Evolutionary conservation across 2,797 vertebrate genomes (phyloP), one percentile per base, ranked within the genome.

Genomic region (Alauda arvensis): DNA sequence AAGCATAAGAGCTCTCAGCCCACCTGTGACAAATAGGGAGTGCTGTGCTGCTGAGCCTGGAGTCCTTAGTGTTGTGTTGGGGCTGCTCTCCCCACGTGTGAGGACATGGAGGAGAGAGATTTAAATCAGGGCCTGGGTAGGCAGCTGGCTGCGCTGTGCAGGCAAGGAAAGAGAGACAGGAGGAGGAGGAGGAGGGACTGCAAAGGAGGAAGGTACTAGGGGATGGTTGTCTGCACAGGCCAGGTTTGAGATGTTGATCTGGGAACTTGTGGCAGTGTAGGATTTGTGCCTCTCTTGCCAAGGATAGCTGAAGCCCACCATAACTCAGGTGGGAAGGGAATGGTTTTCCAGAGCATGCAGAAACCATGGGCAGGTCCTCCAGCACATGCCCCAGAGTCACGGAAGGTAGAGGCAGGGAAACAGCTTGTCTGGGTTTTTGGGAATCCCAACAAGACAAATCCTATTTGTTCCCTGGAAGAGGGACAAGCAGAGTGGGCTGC

Each of bases 311-410:
- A 85, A 88, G 56, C 66, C 37, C 28, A 29, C 57, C 5, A 3
- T 55, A 77, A 37, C 51, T 83, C 33, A 40, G 25, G 10, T 67
- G 12, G 49, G 43, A 57, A 77, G 23, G 25, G 25, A 12, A n/a
- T 1, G 4, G n/a, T 31, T 82, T 77, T 66, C 31, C 71, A 76
- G 31, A 60, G 39, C 1, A 1, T 26, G 34, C 23, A 84, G 61
- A 79, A 82, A 21, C 26, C 19, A 3, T 24, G 26, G 31, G 34
- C n/a, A 68, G 12, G 14, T 59, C n/a, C 59, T 88, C 14, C 25
- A 77, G 66, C 55, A 43, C 0, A 0, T 26, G 18, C 29, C 37
- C 57, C 34, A 68, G 57, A 28, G 39, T 31, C 55, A 26, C 0
- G 0, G 49, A 49, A 63, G 29, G 4, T 21, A 16, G 55, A 87